These are phyloP conservation scores for Labia minor DNA, from an alignment of 2,888 invertebrate genomes.

Conservation along the genomic window DNA sequence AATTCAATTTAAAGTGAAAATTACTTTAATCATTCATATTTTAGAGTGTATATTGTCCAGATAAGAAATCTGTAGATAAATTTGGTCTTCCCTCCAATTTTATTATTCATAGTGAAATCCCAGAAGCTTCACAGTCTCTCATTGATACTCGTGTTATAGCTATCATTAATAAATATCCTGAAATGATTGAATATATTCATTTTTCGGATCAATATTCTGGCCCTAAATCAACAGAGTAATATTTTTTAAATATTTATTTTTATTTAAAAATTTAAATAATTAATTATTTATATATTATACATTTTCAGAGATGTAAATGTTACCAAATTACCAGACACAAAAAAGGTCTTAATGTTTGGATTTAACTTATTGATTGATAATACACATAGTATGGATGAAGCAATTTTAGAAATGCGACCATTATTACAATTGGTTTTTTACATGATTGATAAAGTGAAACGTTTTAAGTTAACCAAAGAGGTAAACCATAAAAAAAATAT, in stretches of 20 bases:
- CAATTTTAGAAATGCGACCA: slow-evolving; percentile 65
- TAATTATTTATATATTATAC: slow-evolving; percentile 15
- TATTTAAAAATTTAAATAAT: slow-evolving; percentile 20
- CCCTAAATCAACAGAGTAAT: slow-evolving; percentile 78
- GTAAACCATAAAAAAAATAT: slow-evolving; percentile 44
- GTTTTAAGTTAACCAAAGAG: slow-evolving; percentile 81
- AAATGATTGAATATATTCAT: slow-evolving; percentile 87
- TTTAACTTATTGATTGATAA: slow-evolving; percentile 61
- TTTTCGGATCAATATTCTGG: slow-evolving; percentile 95
- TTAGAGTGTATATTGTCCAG: slow-evolving; percentile 70
- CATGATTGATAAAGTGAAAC: slow-evolving; percentile 80
- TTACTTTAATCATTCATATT: too few species aligned
- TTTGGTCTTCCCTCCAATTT: slow-evolving; percentile 63
- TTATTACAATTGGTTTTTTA: slow-evolving; percentile 83
- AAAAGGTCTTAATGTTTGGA: slow-evolving; percentile 70
- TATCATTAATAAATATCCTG: slow-evolving; percentile 68
- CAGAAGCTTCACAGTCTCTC: slow-evolving; percentile 74
- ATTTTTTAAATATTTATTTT: slow-evolving; percentile 27
- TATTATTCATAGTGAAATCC: slow-evolving; percentile 76
- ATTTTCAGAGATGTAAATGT: slow-evolving; percentile 48
- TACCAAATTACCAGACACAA: slow-evolving; percentile 65
- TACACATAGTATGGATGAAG: slow-evolving; percentile 48
- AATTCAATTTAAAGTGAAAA: too few species aligned
- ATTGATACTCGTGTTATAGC: slow-evolving; percentile 70
- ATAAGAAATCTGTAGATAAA: slow-evolving; percentile 70